Percentiles rank a stretch among this genome's conserved stretches.
Evolutionary conservation across 2,797 vertebrate genomes (phyloP).

Genomic region (Sebastes kiyomatsui): DNA sequence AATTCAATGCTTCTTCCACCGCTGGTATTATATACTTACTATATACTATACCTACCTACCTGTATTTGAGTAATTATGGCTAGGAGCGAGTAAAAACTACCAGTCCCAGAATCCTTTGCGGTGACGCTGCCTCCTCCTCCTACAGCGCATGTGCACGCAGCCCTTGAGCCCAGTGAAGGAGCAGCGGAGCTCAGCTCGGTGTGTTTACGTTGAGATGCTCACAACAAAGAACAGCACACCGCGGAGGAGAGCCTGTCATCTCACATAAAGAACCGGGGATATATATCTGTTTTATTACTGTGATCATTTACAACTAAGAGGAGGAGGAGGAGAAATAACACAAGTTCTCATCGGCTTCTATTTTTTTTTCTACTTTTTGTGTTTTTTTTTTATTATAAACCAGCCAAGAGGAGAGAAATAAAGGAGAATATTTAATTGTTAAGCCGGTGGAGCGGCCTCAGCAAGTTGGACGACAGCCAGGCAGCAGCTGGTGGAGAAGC

Average conservation of each 20-base stretch:
- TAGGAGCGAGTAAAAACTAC: conserved; percentile 2
- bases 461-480: conserved; percentile 57
- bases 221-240: conserved; percentile 76
- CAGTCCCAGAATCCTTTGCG: conserved; percentile 45
- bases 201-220: conserved; percentile 80
- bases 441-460: conserved; percentile 52
- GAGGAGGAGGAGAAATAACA: not conserved
- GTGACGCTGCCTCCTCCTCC: conserved; percentile 19
- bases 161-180: not conserved
- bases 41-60: too few species aligned
- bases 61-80: not conserved
- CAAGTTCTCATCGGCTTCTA: not conserved
- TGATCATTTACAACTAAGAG: not conserved
- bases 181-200: conserved; percentile 43
- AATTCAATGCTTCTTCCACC: too few species aligned
- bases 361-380: not conserved
- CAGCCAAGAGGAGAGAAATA: conserved; percentile 37
- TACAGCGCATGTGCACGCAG: conserved; percentile 23
- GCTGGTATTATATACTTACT: too few species aligned
- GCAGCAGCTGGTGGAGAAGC: conserved; percentile 40
- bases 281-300: not conserved
- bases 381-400: not conserved
- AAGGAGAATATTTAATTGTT: conserved; percentile 14
- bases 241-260: conserved; percentile 55
- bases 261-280: conserved; percentile 28